Evolutionary conservation across 2,113 vertebrate species (phyloP).

Genomic region (Callospermophilus lateralis): DNA sequence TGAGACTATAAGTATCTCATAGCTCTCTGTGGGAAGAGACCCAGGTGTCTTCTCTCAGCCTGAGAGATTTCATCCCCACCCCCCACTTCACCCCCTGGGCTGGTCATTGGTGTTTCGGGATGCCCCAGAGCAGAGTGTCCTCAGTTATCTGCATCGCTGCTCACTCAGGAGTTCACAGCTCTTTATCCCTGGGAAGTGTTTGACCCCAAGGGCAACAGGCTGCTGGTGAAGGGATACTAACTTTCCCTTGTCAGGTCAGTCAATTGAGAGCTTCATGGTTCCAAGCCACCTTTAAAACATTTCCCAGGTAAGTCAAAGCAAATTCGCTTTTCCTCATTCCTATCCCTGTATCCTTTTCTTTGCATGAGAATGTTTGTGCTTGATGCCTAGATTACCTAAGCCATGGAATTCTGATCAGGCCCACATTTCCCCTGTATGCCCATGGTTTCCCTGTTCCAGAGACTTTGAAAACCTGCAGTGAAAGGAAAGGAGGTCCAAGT

Average conservation of each 20-base stretch:
- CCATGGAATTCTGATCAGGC: neutral
- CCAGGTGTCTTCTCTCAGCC: neutral
- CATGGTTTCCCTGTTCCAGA: neutral
- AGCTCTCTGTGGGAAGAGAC: neutral
- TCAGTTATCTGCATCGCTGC: neutral
- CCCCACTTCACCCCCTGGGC: neutral
- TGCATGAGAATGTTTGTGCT: neutral
- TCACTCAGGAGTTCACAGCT: neutral
- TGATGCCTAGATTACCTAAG: neutral
- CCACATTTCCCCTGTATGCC: neutral
- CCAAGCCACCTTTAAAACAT: neutral
- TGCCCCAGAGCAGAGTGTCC: neutral
- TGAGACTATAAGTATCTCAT: neutral
- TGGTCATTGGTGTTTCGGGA: neutral
- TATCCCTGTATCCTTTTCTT: neutral
- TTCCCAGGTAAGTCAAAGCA: neutral
- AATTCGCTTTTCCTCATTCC: neutral
- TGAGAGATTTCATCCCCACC: neutral
- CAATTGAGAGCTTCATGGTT: neutral
- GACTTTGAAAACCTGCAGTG: neutral
- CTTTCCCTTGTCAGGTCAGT: neutral
- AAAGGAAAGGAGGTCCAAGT: neutral
- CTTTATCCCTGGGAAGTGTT: neutral
- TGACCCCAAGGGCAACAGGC: neutral
- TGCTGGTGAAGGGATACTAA: neutral